Percentiles rank a stretch among this genome's conserved stretches.
Evolutionary conservation across 2,797 vertebrate species (phyloP).

Genomic region (Periparus ater): DNA sequence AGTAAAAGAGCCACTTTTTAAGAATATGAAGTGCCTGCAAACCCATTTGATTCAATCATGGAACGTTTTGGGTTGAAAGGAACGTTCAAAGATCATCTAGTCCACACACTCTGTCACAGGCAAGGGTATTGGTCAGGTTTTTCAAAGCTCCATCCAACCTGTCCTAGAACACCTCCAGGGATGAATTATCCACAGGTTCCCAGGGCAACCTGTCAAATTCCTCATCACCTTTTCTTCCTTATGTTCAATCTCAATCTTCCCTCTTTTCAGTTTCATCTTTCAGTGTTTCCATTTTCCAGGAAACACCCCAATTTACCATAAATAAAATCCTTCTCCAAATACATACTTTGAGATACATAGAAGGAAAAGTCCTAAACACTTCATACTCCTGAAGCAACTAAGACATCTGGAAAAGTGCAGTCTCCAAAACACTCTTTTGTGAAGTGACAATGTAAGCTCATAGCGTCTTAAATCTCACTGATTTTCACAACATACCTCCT

Average conservation of each 20-base stretch:
- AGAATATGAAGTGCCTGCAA: neutral
- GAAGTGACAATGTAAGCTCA: neutral
- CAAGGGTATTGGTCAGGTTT: neutral
- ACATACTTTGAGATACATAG: rapidly evolving
- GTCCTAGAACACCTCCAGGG: neutral
- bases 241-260: neutral
- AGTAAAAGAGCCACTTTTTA: neutral
- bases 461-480: neutral
- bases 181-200: neutral
- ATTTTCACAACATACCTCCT: neutral
- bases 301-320: neutral
- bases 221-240: neutral
- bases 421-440: neutral
- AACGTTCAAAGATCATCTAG: neutral
- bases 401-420: neutral
- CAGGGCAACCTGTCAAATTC: neutral
- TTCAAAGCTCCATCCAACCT: neutral
- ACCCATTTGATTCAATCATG: neutral
- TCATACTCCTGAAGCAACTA: neutral
- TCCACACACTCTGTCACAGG: neutral
- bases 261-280: neutral
- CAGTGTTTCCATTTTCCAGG: neutral
- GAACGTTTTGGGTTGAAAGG: rapidly evolving
- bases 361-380: neutral
- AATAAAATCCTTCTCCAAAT: neutral